Base-by-base conservation (phyloP, 2,797 vertebrate species). In the Dermochelys coriacea region DNA sequence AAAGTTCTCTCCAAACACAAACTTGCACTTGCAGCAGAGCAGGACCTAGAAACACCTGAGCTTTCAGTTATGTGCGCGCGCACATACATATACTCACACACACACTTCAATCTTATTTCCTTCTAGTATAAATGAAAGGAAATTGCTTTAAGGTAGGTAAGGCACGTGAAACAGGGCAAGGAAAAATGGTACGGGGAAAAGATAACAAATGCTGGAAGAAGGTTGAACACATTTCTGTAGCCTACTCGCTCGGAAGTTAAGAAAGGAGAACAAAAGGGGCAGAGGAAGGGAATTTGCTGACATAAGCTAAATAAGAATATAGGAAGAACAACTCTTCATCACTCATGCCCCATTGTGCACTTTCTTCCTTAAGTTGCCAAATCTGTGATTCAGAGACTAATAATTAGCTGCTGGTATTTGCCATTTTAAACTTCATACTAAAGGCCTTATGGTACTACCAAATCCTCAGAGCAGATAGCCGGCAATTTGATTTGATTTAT, bases 401-500 rank as follows among this genome's bases (percentile, higher is more conserved):
- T 86, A 71, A 89, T 91, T 55, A 83, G n/a, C 52, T 87, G 31
- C 14, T 75, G 74, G 25, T 51, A n/a, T 64, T 49, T 92, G 41
- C 64, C 93, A 87, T 94, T 93, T 71, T 45, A 51, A 29, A 93
- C 82, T 86, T 61, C 55, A 37, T 77, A 47, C 3, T 50, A 55
- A 92, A 94, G 79, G 80, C 34, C 82, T 5, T 31, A 68, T 57
- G 49, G 57, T 64, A 41, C 9, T 84, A 49, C 34, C 41, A 88
- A 27, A 6, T 88, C 47, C 87, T 94, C 51, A 80, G 61, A 89
- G 80, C 64, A 87, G 16, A 80, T 47, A 74, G 0, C 0, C 64
- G 8, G 89, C 19, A 80, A 31, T 55, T 79, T 94, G 8, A 85
- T 89, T 85, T 92, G 83, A 5, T 80, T 92, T 11, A 41, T 23